Evolutionary conservation across 2,888 invertebrate species (phyloP).

Genomic region (Drosophila barbarae): DNA sequence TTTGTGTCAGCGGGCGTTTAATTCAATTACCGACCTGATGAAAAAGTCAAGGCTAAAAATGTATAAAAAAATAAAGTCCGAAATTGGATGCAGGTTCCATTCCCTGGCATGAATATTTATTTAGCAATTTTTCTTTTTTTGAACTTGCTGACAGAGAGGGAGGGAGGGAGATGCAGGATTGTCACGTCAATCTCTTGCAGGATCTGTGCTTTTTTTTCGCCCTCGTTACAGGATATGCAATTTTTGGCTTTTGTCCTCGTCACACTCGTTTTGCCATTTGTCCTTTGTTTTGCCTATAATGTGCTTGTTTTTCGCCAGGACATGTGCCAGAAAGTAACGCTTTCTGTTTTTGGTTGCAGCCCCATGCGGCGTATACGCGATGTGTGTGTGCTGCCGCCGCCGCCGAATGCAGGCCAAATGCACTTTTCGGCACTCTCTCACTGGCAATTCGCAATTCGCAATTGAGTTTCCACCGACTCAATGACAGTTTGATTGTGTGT

Average conservation of each 20-base stretch:
- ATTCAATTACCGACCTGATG: slow-evolving; percentile 55
- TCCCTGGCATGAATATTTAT: slow-evolving; percentile 60
- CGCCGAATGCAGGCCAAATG: slow-evolving; percentile 28
- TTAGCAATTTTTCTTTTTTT: slow-evolving; percentile 35
- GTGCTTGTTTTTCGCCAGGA: slow-evolving; percentile 30
- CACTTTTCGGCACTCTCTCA: slow-evolving; percentile 28
- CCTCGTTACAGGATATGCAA: slow-evolving; percentile 21
- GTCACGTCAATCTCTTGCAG: slow-evolving; percentile 36
- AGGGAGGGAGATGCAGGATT: slow-evolving; percentile 13
- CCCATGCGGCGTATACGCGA: slow-evolving; percentile 46
- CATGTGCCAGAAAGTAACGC: slow-evolving; percentile 21
- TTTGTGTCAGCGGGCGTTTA: slow-evolving; percentile 35
- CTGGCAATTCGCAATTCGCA: slow-evolving; percentile 19
- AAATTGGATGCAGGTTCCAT: slow-evolving; percentile 8
- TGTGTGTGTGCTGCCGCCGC: slow-evolving; percentile 12
- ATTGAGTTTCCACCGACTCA: slow-evolving; percentile 35
- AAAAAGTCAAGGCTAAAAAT: slow-evolving; percentile 25
- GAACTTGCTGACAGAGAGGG: slow-evolving; percentile 4
- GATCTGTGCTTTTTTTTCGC: neutral
- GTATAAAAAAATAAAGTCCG: slow-evolving; percentile 6
- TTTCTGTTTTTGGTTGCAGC: slow-evolving; percentile 9
- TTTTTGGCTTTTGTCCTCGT: slow-evolving; percentile 37
- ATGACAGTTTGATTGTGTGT: slow-evolving; percentile 35
- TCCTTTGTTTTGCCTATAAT: slow-evolving; percentile 35
- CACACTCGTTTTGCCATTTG: slow-evolving; percentile 34